Conservation (phyloP, 35 echinoderm and acorn worm genomes). For the Heliocidaris erythrogramma region DNA sequence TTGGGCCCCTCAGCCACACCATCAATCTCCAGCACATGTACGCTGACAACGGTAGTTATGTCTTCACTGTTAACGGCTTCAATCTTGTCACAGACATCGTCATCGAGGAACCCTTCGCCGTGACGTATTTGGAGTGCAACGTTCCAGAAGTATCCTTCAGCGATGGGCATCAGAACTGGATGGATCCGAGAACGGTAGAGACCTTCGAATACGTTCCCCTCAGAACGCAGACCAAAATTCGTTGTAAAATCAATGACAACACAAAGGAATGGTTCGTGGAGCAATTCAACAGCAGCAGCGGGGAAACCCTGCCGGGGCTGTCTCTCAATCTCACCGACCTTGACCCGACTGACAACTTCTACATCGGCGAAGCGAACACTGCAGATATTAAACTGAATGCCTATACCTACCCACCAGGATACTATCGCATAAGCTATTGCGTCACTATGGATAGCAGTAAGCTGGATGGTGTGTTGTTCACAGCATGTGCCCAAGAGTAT, state of each 20-base stretch:
- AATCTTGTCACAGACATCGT: conserved; percentile 46
- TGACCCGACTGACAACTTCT: not conserved
- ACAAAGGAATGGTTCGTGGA: conserved; percentile 47
- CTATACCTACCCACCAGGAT: not conserved
- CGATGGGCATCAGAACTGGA: conserved; percentile 36
- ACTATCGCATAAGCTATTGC: conserved; percentile 53
- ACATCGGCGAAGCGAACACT: conserved; percentile 45
- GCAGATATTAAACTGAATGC: conserved; percentile 53
- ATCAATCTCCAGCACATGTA: conserved; percentile 34
- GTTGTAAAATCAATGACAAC: conserved; percentile 41
- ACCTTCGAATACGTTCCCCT: not conserved
- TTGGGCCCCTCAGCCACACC: not conserved
- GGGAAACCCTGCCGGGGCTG: not conserved
- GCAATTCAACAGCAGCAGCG: conserved; percentile 35
- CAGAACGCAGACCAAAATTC: not conserved
- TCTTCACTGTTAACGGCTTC: conserved; percentile 26
- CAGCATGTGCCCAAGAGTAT: conserved; percentile 31
- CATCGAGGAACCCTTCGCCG: conserved; percentile 15
- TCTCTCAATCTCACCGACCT: not conserved
- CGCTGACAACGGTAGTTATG: conserved; percentile 43
- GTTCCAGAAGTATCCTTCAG: conserved; percentile 38
- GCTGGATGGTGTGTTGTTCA: conserved; percentile 13
- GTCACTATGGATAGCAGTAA: conserved; percentile 39
- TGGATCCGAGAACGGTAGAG: conserved; percentile 15
- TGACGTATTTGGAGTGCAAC: conserved; percentile 48